phyloP scores from a whole-genome alignment of 2,888 invertebrate genomes.

The Gymnocheta viridis region DNA sequence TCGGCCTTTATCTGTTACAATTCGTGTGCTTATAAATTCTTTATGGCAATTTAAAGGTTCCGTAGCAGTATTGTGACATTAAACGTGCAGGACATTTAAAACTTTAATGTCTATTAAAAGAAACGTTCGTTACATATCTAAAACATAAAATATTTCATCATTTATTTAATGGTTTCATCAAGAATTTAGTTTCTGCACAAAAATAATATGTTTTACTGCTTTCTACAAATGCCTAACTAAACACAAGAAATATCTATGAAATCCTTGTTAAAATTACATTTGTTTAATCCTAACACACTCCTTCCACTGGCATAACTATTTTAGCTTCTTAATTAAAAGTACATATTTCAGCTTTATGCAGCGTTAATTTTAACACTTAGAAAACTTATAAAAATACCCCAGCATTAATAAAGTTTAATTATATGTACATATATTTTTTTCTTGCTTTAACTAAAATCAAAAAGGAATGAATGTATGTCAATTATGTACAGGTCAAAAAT shows the following conservation, averaged over 20 bases:
- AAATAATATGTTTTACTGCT: neutral
- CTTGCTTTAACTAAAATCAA: conserved; percentile 19
- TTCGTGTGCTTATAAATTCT: neutral
- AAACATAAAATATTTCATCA: conserved; percentile 36
- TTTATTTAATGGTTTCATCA: conserved; percentile 34
- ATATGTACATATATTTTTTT: conserved; percentile 2
- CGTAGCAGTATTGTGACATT: neutral
- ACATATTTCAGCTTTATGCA: neutral
- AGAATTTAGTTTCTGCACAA: neutral
- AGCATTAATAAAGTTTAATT: conserved; percentile 26
- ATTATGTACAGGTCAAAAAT: conserved; percentile 56
- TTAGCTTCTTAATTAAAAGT: conserved; percentile 35
- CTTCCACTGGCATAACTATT: conserved; percentile 42
- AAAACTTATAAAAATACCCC: conserved; percentile 12
- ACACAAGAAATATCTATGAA: conserved; percentile 11
- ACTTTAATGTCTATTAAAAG: conserved; percentile 50
- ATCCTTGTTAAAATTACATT: conserved; percentile 22
- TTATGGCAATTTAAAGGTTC: neutral
- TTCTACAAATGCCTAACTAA: neutral
- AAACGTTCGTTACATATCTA: conserved; percentile 53
- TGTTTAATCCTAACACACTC: neutral
- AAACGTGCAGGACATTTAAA: conserved; percentile 34
- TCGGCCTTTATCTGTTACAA: conserved; percentile 1
- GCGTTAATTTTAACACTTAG: conserved; percentile 5
- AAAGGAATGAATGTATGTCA: conserved; percentile 50